Conservation (phyloP, 2,888 invertebrate genomes). For the Agelastica alni region DNA sequence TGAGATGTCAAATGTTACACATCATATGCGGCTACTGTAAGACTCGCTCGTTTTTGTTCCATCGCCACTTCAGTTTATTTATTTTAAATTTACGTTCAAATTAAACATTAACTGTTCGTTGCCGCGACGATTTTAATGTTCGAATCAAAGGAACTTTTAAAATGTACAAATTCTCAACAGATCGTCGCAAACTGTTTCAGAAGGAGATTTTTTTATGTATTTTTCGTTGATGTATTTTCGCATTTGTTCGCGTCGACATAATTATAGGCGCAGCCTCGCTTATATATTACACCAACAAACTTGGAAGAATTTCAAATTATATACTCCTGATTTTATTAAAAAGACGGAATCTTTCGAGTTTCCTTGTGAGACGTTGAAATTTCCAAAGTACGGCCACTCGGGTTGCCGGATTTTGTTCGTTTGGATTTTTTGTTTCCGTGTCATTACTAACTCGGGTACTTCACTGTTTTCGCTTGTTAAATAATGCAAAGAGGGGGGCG, state of each 20-base stretch:
- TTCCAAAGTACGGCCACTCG: no score
- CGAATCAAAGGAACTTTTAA: background rate
- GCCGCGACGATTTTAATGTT: background rate
- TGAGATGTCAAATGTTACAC: no score
- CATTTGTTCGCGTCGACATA: constrained; percentile 5
- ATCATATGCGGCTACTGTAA: no score
- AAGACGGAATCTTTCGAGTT: background rate
- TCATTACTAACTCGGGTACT: no score
- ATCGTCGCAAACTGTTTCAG: background rate
- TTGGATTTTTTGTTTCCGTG: no score
- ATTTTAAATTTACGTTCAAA: no score
- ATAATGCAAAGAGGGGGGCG: no score
- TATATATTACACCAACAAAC: constrained; percentile 6
- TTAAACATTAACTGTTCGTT: background rate
- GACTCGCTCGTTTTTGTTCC: no score
- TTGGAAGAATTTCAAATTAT: constrained; percentile 5
- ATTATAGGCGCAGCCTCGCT: constrained; percentile 1
- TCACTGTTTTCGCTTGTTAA: no score
- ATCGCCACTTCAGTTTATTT: no score
- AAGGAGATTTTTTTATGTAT: constrained; percentile 1
- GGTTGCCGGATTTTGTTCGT: no score
- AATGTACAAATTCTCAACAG: background rate
- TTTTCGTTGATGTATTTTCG: constrained; percentile 8
- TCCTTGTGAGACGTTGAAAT: background rate
- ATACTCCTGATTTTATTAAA: constrained; percentile 6